phyloP scores from a whole-genome alignment of 2,797 vertebrate genomes.

The Phalloptychus januarius region DNA sequence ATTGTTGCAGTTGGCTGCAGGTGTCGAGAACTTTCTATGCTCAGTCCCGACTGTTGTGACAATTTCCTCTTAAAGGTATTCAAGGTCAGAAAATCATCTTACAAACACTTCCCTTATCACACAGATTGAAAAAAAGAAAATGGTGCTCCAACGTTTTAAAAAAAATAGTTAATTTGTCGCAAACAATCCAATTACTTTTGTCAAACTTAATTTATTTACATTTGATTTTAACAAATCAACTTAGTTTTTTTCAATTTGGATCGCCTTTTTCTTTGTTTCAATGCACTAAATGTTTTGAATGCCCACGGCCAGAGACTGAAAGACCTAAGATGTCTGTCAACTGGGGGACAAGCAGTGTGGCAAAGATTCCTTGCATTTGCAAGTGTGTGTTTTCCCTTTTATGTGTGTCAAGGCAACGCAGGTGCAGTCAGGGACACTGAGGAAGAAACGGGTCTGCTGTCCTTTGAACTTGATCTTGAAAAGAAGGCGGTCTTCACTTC shows the following conservation, averaged over 20 bases:
- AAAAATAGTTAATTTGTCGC: too few species aligned
- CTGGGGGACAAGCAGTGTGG: constrained; percentile 26
- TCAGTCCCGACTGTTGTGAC: constrained; percentile 64
- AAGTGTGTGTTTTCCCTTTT: constrained; percentile 14
- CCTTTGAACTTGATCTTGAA: constrained; percentile 83
- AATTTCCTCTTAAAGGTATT: constrained; percentile 69
- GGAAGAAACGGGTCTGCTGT: constrained; percentile 67
- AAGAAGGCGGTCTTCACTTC: constrained; percentile 72
- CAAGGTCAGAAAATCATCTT: constrained; percentile 67
- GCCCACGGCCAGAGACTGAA: constrained; percentile 21
- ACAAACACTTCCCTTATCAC: constrained; percentile 43
- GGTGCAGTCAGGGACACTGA: constrained; percentile 80
- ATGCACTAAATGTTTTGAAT: constrained; percentile 5
- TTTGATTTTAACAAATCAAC: too few species aligned
- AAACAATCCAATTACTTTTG: too few species aligned
- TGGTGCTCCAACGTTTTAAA: too few species aligned
- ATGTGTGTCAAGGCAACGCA: constrained; percentile 60
- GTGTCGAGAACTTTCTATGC: constrained; percentile 65
- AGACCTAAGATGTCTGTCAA: constrained; percentile 57
- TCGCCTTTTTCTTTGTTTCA: too few species aligned
- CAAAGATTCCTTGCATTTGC: constrained; percentile 17
- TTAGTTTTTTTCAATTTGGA: too few species aligned
- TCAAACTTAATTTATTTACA: too few species aligned
- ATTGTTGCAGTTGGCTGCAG: constrained; percentile 68
- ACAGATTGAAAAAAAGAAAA: neutral